These are phyloP conservation scores for Lateolabrax maculatus DNA, from an alignment of 2,797 vertebrate species.

Conservation along the genomic window DNA sequence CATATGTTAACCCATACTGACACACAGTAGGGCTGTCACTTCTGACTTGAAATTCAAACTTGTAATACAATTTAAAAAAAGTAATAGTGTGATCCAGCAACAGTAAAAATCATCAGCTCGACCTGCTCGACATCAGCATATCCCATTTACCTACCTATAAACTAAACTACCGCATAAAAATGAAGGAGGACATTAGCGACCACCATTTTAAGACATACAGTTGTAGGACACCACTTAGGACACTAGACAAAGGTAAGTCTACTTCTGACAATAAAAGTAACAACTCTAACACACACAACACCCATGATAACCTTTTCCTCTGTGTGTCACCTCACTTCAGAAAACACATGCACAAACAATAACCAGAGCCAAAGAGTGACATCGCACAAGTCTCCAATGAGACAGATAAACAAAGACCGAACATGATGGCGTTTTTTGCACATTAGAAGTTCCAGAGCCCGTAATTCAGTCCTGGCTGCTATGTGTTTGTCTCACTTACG, in stretches of 20 bases:
- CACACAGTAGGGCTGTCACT: not conserved
- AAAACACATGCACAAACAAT: slow-evolving; percentile 12
- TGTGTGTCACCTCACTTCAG: not conserved
- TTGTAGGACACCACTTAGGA: not conserved
- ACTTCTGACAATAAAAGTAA: not conserved
- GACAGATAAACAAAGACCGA: not conserved
- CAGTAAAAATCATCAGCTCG: no score
- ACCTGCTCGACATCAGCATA: no score
- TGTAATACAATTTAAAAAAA: no score
- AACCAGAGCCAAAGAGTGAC: slow-evolving; percentile 1
- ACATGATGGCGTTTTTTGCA: slow-evolving; percentile 1
- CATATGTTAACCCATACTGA: not conserved
- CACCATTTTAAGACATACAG: not conserved
- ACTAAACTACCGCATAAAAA: no score
- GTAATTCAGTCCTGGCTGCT: not conserved
- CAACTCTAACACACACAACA: not conserved
- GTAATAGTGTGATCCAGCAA: no score
- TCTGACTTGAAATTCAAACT: not conserved
- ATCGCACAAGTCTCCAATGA: not conserved
- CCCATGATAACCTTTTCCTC: not conserved
- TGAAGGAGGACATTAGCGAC: not conserved
- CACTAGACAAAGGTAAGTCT: not conserved
- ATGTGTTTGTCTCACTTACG: not conserved
- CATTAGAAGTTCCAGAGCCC: slow-evolving; percentile 11
- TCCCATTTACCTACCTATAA: no score